Evolutionary conservation across 2,797 vertebrate genomes (phyloP), one percentile per base, ranked within the genome.

Genomic region (Pelodytes ibericus): DNA sequence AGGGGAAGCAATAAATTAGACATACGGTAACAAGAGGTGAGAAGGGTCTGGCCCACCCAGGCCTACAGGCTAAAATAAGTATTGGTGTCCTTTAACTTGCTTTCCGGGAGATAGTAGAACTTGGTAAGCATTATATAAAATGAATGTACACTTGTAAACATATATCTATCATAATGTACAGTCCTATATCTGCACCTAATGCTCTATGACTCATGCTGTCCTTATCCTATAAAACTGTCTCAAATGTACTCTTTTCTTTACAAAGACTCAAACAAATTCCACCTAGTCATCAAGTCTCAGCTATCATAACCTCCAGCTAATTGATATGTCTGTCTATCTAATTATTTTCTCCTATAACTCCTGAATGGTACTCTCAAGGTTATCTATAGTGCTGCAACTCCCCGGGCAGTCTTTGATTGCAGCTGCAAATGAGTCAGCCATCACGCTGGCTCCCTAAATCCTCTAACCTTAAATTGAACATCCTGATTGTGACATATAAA

Each of bases 291-390:
- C n/a, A 24, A 20, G 11, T 22, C 20, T 53, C 49, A 9, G 8
- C 22, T 22, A 13, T 49, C 44, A 15, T n/a, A 49, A 49, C 44
- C 11, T 53, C 9, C 3, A 24, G 22, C 49, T 10, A 53, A 53
- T 24, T 53, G 49, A 24, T 8, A 53, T 22, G 49, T 53, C 49
- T 7, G 4, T 24, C 24, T n/a, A 2, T 20, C 49, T 44, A 53
- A 53, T 53, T 53, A 24, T 53, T 8, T 53, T 22, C 49, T 53
- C 49, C 36, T 8, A 53, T 53, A 53, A 53, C 20, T 53, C 49
- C 49, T 53, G 13, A 8, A 24, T 24, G 49, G 5, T 53, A 4
- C 49, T 53, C 24, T 16, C 49, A 53, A 53, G 49, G 49, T 53
- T 20, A 53, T 24, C 49, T 24, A 53, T 53, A n/a, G n/a, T n/a